A percentile compares a stretch with the other conserved stretches of the same genome.
These are phyloP conservation scores for Caenorhabditis sinica DNA, from an alignment of 2,888 invertebrate genomes.

Conservation along the genomic window DNA sequence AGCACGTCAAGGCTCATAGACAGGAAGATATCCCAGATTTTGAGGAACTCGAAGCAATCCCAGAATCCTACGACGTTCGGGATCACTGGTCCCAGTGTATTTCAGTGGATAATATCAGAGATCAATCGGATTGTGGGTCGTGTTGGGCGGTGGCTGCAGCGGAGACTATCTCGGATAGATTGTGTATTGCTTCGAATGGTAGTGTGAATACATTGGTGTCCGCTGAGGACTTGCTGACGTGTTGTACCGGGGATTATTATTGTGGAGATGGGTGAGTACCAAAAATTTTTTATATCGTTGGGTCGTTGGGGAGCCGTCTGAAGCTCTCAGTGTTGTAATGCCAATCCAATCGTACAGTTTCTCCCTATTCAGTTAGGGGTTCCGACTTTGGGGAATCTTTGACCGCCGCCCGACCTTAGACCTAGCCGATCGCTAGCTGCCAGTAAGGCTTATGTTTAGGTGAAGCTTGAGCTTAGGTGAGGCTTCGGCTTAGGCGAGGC, in stretches of 20 bases:
- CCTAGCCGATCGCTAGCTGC: too few species aligned
- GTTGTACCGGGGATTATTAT: slow-evolving; percentile 35
- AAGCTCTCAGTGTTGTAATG: too few species aligned
- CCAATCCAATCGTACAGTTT: too few species aligned
- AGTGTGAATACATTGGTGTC: slow-evolving; percentile 38
- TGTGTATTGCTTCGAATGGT: slow-evolving; percentile 55
- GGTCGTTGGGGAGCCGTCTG: too few species aligned
- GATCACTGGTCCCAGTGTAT: slow-evolving; percentile 23
- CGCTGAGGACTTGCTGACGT: slow-evolving; percentile 44
- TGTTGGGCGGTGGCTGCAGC: slow-evolving; percentile 60
- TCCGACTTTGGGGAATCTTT: too few species aligned
- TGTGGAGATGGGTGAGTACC: slow-evolving; percentile 56
- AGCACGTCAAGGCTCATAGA: slow-evolving; percentile 30
- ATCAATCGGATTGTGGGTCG: slow-evolving; percentile 39
- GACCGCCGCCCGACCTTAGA: too few species aligned
- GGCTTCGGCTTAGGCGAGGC: too few species aligned
- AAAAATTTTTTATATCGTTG: not conserved
- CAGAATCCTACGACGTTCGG: slow-evolving; percentile 31
- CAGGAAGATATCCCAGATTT: slow-evolving; percentile 1
- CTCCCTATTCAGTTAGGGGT: too few species aligned
- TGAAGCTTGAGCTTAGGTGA: too few species aligned
- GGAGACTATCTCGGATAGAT: slow-evolving; percentile 53
- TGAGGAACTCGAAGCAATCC: slow-evolving; percentile 18
- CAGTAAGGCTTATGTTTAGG: too few species aligned
- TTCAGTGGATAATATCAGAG: slow-evolving; percentile 18